Conservation (phyloP, 2,888 invertebrate species). For the Eutolmus rufibarbis region DNA sequence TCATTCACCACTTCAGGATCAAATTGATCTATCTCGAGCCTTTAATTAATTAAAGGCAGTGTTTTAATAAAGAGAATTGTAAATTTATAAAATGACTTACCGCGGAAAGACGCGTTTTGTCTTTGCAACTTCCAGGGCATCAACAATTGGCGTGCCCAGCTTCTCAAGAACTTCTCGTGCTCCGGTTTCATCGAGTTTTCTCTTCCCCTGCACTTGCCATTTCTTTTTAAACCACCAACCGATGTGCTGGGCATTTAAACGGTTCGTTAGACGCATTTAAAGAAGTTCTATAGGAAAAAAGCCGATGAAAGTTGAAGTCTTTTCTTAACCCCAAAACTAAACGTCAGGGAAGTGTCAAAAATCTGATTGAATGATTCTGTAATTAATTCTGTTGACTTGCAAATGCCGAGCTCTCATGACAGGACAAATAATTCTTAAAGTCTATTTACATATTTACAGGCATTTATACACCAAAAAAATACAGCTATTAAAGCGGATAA, state of each 20-base stretch:
- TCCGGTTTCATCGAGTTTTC: slow-evolving; percentile 66
- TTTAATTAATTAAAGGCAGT: slow-evolving; percentile 47
- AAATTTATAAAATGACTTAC: slow-evolving; percentile 42
- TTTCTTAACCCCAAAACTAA: not conserved
- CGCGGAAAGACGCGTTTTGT: slow-evolving; percentile 56
- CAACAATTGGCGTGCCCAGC: slow-evolving; percentile 69
- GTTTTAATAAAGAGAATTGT: not conserved
- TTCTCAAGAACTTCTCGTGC: slow-evolving; percentile 65
- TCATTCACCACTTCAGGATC: slow-evolving; percentile 62
- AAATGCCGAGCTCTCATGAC: too few relatives aligned
- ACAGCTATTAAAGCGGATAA: too few relatives aligned
- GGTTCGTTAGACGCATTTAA: slow-evolving; percentile 72
- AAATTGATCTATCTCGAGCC: slow-evolving; percentile 52
- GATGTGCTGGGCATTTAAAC: slow-evolving; percentile 73
- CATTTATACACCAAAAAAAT: too few relatives aligned
- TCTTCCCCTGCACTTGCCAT: slow-evolving; percentile 75
- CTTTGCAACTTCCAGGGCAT: slow-evolving; percentile 69
- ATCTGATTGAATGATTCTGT: not conserved
- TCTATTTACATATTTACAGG: too few relatives aligned
- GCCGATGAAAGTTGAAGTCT: not conserved
- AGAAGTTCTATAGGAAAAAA: not conserved
- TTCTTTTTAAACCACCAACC: slow-evolving; percentile 75
- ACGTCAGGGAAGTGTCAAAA: not conserved
- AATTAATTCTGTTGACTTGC: not conserved
- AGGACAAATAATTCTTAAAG: too few relatives aligned